Evolutionary conservation across 2,888 invertebrate genomes (phyloP).

Genomic region (Leucozona laternaria): DNA sequence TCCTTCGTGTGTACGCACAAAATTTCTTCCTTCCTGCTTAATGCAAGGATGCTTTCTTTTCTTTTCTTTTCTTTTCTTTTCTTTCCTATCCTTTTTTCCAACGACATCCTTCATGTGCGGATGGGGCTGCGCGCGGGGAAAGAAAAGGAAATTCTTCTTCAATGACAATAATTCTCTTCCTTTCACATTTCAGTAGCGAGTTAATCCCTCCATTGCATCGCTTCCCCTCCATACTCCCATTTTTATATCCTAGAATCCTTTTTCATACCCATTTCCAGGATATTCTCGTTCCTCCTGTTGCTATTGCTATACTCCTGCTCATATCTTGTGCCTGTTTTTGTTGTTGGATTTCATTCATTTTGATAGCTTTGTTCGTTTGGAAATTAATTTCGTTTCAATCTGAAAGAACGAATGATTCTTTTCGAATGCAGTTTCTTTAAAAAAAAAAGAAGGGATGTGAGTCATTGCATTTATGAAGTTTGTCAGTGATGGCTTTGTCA

Average conservation of each 20-base stretch:
- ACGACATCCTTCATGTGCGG: not conserved
- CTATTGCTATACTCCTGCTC: not conserved
- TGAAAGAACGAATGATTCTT: conserved; percentile 67
- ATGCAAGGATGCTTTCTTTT: conserved; percentile 56
- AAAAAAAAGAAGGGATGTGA: conserved; percentile 35
- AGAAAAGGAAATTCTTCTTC: conserved; percentile 57
- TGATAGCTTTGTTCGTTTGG: conserved; percentile 63
- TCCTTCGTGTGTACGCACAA: conserved; percentile 66
- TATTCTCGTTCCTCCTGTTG: conserved; percentile 25
- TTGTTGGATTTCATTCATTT: conserved; percentile 29
- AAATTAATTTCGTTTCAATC: conserved; percentile 73
- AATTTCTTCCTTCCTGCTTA: conserved; percentile 73
- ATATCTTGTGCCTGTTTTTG: no score
- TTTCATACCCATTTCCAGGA: conserved; percentile 30
- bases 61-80: conserved; percentile 30
- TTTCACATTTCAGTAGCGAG: conserved; percentile 66
- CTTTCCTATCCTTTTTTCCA: not conserved
- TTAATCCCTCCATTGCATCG: conserved; percentile 52
- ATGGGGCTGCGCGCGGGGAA: conserved; percentile 10
- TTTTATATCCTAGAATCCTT: conserved; percentile 53
- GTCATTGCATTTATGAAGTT: conserved; percentile 65
- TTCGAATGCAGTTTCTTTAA: conserved; percentile 57
- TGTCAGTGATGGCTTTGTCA: conserved; percentile 56
- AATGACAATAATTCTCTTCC: conserved; percentile 65
- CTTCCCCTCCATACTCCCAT: not conserved